These are phyloP conservation scores for Drosophila crucigera DNA, from an alignment of 2,888 invertebrate genomes.

Conservation along the genomic window DNA sequence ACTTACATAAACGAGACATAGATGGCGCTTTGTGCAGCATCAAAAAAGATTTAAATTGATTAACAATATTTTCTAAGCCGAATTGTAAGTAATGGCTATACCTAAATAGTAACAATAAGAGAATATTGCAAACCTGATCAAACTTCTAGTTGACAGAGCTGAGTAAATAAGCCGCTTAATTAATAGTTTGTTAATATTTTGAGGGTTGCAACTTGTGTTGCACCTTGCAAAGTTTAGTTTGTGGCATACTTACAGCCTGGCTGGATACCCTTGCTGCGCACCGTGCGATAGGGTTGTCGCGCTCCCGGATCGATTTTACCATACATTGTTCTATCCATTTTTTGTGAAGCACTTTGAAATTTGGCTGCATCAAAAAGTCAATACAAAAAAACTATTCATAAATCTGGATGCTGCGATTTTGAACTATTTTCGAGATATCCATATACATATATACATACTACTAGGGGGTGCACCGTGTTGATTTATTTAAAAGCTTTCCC, in stretches of 20 bases:
- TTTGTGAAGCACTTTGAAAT: slow-evolving; percentile 42
- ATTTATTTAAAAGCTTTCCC: slow-evolving; percentile 53
- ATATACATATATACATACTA: not conserved
- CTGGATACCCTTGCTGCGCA: slow-evolving; percentile 92
- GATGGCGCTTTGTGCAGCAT: slow-evolving; percentile 33
- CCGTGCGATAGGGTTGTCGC: slow-evolving; percentile 94
- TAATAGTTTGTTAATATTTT: not conserved
- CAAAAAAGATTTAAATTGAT: not conserved
- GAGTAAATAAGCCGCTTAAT: not conserved
- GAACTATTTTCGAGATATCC: slow-evolving; percentile 5
- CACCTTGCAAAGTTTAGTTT: slow-evolving; percentile 9
- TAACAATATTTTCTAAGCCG: fast-evolving
- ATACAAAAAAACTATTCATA: slow-evolving; percentile 26
- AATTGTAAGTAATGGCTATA: too few relatives aligned
- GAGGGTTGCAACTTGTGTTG: slow-evolving; percentile 10
- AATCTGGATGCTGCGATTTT: slow-evolving; percentile 16
- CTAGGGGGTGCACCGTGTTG: slow-evolving; percentile 23
- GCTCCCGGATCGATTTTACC: slow-evolving; percentile 94
- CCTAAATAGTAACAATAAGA: not conserved
- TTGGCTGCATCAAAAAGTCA: slow-evolving; percentile 44
- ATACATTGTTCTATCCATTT: slow-evolving; percentile 96
- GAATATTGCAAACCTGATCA: not conserved
- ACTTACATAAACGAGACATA: not conserved
- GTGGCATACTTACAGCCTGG: slow-evolving; percentile 92
- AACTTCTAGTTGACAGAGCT: not conserved